Evolutionary conservation across 2,797 vertebrate genomes (phyloP).

Genomic region (Eurystomus glaucurus): DNA sequence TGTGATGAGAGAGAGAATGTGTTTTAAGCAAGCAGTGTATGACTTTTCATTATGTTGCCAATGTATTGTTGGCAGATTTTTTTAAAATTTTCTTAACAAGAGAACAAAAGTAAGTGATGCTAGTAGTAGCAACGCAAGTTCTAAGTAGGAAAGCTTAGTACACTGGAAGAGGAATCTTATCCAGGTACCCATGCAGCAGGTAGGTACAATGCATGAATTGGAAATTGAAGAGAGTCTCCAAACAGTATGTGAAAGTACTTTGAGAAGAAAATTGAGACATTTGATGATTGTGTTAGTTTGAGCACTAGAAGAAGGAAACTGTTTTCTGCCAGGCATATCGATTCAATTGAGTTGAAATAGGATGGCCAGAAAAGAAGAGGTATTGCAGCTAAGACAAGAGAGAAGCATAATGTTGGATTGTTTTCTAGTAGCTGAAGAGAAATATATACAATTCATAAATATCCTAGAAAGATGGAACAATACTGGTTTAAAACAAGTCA

Average conservation of each 20-base stretch:
- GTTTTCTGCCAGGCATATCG: background rate
- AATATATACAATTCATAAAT: background rate
- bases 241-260: background rate
- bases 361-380: background rate
- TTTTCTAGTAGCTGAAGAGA: background rate
- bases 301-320: background rate
- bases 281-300: background rate
- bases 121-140: background rate
- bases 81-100: background rate
- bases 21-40: background rate
- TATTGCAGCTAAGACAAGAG: background rate
- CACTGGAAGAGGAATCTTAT: background rate
- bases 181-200: fast-evolving
- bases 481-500: background rate
- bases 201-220: background rate
- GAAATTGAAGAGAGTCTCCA: background rate
- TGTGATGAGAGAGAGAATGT: background rate
- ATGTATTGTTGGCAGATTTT: background rate
- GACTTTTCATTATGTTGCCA: background rate
- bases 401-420: background rate
- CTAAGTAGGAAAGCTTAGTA: background rate
- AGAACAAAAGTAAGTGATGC: background rate
- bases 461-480: background rate
- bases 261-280: background rate
- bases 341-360: background rate